Evolutionary conservation across 2,888 invertebrate genomes (phyloP), one percentile per base, ranked within the genome.

Genomic region (Pollenia angustigena): DNA sequence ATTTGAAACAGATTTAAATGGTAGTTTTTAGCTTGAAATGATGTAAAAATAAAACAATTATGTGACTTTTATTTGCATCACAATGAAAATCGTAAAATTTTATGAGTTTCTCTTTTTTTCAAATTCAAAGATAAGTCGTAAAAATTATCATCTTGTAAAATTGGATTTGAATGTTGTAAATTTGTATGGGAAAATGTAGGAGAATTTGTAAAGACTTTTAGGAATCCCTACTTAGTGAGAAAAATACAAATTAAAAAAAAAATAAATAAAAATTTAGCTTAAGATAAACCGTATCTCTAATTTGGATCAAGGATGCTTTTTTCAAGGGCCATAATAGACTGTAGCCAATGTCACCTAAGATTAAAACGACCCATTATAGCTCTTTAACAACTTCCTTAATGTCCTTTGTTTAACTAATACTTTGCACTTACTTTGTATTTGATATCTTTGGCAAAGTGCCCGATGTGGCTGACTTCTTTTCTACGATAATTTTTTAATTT

Each of bases 1-100:
- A 69, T 11, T 69, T 50, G 0, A 42, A 69, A 46, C 4, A 58
- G 12, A 48, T 50, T 74, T 32, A n/a, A 32, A 32, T 46, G 12
- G 50, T 32, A 52, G 40, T 56, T 44, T 48, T 23, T 23, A 40
- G 12, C 7, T 52, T 42, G 52, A 69, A n/a, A 44, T 50, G 4
- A 54, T 40, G 54, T 32, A 62, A 56, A 54, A 40, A 64, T 72
- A 40, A 72, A 72, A 80, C 62, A 81, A 62, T 64, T 81, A 66
- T 56, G 48, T 32, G 74, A 66, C 56, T 74, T 72, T 56, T 54
- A 46, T 54, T n/a, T 62, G 66, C 32, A 66, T 16, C 12, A 23
- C 50, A 50, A 62, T 11, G 32, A 81, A 11, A 18, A 16, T 72
- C 40, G 42, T 60, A 42, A 62, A 52, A 68, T 48, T 78, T 66